Evolutionary conservation across 2,797 vertebrate genomes (phyloP), one percentile per base, ranked within the genome.

Genomic region (Remorina albescens): DNA sequence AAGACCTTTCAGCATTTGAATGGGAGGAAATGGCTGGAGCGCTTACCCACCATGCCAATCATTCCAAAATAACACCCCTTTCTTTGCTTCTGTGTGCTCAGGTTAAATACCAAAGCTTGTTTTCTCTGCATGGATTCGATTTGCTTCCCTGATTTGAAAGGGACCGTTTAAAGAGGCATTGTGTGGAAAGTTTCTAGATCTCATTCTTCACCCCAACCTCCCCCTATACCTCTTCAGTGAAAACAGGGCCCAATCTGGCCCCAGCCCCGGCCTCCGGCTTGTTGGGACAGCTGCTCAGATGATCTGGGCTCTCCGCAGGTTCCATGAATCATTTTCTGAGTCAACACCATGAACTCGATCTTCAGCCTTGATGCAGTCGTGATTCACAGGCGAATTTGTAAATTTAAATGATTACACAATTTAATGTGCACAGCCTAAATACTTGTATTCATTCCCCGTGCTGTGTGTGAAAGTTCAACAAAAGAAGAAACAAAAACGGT

Each of bases 241-340:
- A 92, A 95, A 91, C 91, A 93, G 84, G 85, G 82, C 80, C 89
- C 46, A 74, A 78, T 87, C 78, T 81, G 90, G 88, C 87, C 81
- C 76, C 28, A 64, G 62, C 66, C 78, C 73, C 69, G 30, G 90
- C 91, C 86, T 89, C 84, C 70, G 26, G 89, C 88, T 86, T 94
- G 90, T 95, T 95, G 93, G 92, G 92, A 95, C 94, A 95, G 94
- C 94, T 95, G 94, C 93, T 92, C 83, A 64, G 80, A 93, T 86
- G 88, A 92, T 93, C 91, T 86, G 85, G 84, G 81, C 89, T 88
- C 92, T 88, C 94, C 60, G 84, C 92, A 91, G 93, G 93, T 89
- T 90, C 85, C 84, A 55, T 93, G 93, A 92, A 90, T 93, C 92
- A 93, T 83, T 88, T 89, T 91, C 90, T 93, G 92, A 92, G 92